Conservation (phyloP, 2,797 vertebrate species). For the Pelobates cultripes region DNA sequence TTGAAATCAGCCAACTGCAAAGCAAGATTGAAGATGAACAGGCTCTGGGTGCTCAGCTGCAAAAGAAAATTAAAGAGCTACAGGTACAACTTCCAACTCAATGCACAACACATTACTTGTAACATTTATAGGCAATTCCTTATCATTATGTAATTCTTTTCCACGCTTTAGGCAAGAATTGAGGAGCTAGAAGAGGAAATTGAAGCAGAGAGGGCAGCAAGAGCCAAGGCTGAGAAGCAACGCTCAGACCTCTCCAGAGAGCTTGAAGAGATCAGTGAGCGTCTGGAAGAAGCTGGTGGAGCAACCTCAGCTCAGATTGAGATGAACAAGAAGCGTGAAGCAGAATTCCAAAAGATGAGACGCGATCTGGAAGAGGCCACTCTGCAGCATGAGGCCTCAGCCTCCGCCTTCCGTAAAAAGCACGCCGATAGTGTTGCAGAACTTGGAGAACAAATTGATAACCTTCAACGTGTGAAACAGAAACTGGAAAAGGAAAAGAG, state of each 20-base stretch:
- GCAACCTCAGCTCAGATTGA: conserved; percentile 79
- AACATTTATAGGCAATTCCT: neutral
- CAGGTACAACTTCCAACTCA: conserved; percentile 70
- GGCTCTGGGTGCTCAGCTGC: conserved; percentile 79
- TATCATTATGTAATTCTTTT: neutral
- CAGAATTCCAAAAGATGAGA: conserved; percentile 84
- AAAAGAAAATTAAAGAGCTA: conserved; percentile 90
- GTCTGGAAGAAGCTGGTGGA: conserved; percentile 85
- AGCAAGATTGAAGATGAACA: conserved; percentile 87
- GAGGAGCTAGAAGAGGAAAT: conserved; percentile 91
- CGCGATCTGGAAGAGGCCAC: conserved; percentile 85
- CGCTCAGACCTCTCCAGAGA: conserved; percentile 79
- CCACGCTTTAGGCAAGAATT: conserved; percentile 75
- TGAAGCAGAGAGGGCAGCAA: conserved; percentile 78
- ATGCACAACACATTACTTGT: neutral
- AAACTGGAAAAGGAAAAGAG: conserved; percentile 93
- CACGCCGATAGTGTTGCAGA: conserved; percentile 82
- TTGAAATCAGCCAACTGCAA: conserved; percentile 83
- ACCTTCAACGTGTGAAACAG: conserved; percentile 87
- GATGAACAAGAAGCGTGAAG: conserved; percentile 87
- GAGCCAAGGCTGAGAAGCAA: conserved; percentile 85
- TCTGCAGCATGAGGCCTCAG: conserved; percentile 82
- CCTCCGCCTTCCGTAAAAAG: conserved; percentile 80
- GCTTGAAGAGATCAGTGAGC: conserved; percentile 88
- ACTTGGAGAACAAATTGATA: conserved; percentile 86